A percentile compares a stretch with the other conserved stretches of the same genome.
These are phyloP conservation scores for Muscicapa striata DNA, from an alignment of 2,797 vertebrate species.

Conservation along the genomic window DNA sequence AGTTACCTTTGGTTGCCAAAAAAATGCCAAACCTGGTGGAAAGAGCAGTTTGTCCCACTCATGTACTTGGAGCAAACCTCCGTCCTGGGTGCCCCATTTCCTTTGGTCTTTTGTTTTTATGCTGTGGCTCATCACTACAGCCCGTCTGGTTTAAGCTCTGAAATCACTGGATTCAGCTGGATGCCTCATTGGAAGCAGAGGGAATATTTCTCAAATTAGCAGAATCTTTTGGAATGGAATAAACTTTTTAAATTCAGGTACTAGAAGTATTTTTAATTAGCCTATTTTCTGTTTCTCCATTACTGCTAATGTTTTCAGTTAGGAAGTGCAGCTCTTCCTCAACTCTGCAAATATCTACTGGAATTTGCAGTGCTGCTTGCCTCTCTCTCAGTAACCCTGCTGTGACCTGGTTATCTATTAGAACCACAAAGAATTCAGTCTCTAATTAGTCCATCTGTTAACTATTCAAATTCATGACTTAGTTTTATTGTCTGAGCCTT, in stretches of 20 bases:
- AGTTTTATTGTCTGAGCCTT: slow-evolving; percentile 51
- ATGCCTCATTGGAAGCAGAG: not conserved
- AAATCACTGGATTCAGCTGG: not conserved
- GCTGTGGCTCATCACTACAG: not conserved
- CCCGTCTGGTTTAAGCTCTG: not conserved
- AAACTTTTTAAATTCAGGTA: not conserved
- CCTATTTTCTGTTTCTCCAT: not conserved
- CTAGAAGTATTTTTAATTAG: not conserved
- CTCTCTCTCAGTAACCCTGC: slow-evolving; percentile 59
- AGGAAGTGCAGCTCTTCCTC: slow-evolving; percentile 28
- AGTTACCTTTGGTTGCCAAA: not conserved
- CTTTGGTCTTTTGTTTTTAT: not conserved
- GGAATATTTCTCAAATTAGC: not conserved
- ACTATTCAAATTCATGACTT: slow-evolving; percentile 68
- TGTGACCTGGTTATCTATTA: slow-evolving; percentile 67
- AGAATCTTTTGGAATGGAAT: not conserved
- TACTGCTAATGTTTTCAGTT: slow-evolving; percentile 4
- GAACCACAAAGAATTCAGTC: slow-evolving; percentile 60
- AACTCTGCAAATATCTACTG: slow-evolving; percentile 23
- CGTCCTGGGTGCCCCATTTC: not conserved
- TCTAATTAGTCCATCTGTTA: slow-evolving; percentile 72
- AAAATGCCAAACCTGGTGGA: not conserved
- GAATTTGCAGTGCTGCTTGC: slow-evolving; percentile 19
- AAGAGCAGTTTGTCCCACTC: not conserved
- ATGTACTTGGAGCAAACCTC: not conserved